Evolutionary conservation across 2,797 vertebrate species (phyloP), one percentile per base, ranked within the genome.

Genomic region (Bovichtus diacanthus): DNA sequence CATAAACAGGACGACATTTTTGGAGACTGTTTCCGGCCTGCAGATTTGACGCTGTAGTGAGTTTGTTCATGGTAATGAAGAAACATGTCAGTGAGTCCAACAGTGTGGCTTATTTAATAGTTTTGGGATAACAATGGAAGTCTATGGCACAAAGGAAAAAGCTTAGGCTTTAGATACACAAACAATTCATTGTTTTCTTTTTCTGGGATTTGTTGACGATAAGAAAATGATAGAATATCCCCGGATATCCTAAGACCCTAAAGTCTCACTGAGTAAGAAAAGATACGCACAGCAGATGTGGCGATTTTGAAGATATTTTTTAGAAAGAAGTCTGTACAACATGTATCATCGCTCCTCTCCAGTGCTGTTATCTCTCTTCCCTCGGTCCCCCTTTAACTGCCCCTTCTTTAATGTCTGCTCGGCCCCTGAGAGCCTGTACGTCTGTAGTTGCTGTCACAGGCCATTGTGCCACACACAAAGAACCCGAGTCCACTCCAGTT

Each of bases 401-500:
- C 82, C 83, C 81, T 47, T 76, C 77, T 79, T 87, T 71, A 86
- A 64, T 82, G 74, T 69, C 60, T 46, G 69, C 56, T 58, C 16
- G 21, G 55, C 66, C 85, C 88, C 83, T 29, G 46, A 86, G 86
- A 89, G 81, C 77, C 87, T 72, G 60, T 84, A 76, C 78, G 82
- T 93, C 92, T 87, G 82, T 84, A 66, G 76, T 49, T 74, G 62
- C 87, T 93, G 90, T 93, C 84, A 90, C 85, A 89, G 89, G 31
- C 91, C 87, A 91, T 95, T 95, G 92, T 94, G 61, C 74, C 47
- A 2, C 70, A 75, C 75, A 94, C 91, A 94, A 94, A 93, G 83
- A 75, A 76, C 62, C 87, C 2, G 70, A 90, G 90, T 92, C 87
- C 90, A 86, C 89, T 91, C 84, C 75, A 88, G 87, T 90, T 91